Conservation (phyloP, 1,140 invertebrate genomes). For the Plodia interpunctella region DNA sequence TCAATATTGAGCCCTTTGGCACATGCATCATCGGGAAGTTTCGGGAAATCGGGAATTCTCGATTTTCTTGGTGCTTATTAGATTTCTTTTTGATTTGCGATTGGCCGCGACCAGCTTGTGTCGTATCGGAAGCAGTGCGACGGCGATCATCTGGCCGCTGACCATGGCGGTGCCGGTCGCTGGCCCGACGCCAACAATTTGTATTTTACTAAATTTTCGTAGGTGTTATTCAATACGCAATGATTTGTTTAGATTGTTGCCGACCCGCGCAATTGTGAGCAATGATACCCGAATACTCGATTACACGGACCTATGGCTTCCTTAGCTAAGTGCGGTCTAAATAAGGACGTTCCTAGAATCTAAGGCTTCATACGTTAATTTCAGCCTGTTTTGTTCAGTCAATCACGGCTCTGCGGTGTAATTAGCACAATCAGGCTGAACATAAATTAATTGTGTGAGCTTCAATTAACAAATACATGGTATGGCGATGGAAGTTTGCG, state of each 20-base stretch:
- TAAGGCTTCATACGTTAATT: not conserved
- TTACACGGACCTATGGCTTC: not conserved
- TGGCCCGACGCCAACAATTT: conserved; percentile 7
- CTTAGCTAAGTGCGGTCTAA: not conserved
- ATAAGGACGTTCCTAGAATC: not conserved
- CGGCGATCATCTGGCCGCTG: not conserved
- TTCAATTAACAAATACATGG: not conserved
- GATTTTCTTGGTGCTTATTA: not conserved
- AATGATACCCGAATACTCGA: not conserved
- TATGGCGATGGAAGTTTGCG: not conserved
- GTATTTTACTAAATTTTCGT: conserved; percentile 17
- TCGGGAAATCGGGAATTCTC: not conserved
- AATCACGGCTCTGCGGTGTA: not conserved
- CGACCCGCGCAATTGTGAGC: not conserved
- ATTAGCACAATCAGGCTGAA: not conserved
- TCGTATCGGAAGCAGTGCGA: not conserved
- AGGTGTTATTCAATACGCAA: conserved; percentile 14
- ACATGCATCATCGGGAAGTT: not conserved
- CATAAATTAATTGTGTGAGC: not conserved
- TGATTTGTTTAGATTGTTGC: conserved; percentile 3
- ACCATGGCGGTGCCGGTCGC: not conserved
- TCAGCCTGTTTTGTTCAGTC: not conserved
- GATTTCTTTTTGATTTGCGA: not conserved
- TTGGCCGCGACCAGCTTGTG: not conserved
- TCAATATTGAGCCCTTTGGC: conserved; percentile 37